These are phyloP conservation scores for Drosophila sproati DNA, from an alignment of 1,140 invertebrate species.

Conservation along the genomic window DNA sequence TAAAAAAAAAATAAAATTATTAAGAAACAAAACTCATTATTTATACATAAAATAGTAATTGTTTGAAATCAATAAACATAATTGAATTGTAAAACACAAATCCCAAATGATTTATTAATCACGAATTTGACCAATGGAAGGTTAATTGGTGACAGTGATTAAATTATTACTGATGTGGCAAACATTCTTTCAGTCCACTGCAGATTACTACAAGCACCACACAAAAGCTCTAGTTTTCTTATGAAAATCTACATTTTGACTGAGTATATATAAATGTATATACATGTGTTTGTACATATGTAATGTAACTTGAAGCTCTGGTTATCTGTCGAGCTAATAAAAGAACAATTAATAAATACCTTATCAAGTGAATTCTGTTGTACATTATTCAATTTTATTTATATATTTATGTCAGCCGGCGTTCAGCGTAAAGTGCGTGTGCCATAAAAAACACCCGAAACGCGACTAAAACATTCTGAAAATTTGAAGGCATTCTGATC, in stretches of 20 bases:
- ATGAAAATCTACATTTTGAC: background rate
- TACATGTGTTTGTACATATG: background rate
- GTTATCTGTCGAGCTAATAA: slow-evolving; percentile 26
- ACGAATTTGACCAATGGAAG: slow-evolving; percentile 8
- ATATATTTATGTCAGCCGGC: slow-evolving; percentile 1
- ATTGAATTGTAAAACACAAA: no score
- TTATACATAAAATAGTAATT: background rate
- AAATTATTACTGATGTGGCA: slow-evolving; percentile 16
- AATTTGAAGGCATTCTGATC: background rate
- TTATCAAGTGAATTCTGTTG: slow-evolving; percentile 43
- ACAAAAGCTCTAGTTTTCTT: no score
- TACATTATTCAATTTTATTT: background rate
- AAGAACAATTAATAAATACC: slow-evolving; percentile 17
- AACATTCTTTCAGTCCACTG: slow-evolving; percentile 3
- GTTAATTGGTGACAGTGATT: slow-evolving; percentile 28
- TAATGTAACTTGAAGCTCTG: slow-evolving; percentile 9
- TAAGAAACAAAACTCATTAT: background rate
- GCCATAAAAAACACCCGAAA: slow-evolving; percentile 18
- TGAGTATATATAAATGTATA: background rate
- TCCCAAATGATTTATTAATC: slow-evolving; percentile 4
- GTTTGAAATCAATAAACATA: background rate
- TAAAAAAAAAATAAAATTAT: background rate
- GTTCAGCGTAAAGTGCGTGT: slow-evolving; percentile 12
- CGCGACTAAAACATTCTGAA: slow-evolving; percentile 30
- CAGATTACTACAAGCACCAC: background rate